Conservation (phyloP, 92 coral and sea anemone species). For the Metridium senile region DNA sequence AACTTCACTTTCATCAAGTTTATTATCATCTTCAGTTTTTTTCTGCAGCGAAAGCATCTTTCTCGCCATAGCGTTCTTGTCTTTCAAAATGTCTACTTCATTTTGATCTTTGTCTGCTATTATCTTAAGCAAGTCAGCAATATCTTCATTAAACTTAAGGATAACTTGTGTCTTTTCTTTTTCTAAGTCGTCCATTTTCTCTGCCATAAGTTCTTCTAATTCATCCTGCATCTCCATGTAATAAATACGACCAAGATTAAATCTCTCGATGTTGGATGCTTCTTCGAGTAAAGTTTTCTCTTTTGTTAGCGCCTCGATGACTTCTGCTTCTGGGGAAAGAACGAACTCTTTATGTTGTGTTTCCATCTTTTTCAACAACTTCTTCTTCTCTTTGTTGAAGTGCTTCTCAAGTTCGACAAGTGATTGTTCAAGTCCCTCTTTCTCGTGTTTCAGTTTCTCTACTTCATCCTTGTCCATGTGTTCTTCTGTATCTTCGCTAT, state of each 20-base stretch:
- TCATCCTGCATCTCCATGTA: slow-evolving; percentile 95
- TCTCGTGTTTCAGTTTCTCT: slow-evolving; percentile 61
- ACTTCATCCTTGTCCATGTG: slow-evolving; percentile 1
- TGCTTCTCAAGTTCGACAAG: slow-evolving; percentile 65
- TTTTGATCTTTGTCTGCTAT: slow-evolving; percentile 70
- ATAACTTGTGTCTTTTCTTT: slow-evolving; percentile 60
- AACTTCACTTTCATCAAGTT: slow-evolving; percentile 25
- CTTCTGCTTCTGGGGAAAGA: slow-evolving; percentile 72
- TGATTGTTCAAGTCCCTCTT: slow-evolving; percentile 60
- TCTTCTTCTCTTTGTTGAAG: slow-evolving; percentile 69
- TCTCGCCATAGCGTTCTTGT: slow-evolving; percentile 46
- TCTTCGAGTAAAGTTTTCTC: slow-evolving; percentile 79
- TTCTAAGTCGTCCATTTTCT: slow-evolving; percentile 54
- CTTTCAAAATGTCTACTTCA: slow-evolving; percentile 64
- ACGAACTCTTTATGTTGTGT: slow-evolving; percentile 79
- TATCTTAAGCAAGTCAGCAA: slow-evolving; percentile 61
- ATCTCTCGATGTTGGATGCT: slow-evolving; percentile 76
- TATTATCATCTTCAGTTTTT: slow-evolving; percentile 32
- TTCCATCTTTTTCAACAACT: slow-evolving; percentile 58
- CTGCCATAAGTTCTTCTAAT: slow-evolving; percentile 56
- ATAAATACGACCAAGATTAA: slow-evolving; percentile 82
- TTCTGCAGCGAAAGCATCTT: slow-evolving; percentile 51
- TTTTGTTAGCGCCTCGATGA: slow-evolving; percentile 73
- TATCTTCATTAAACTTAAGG: slow-evolving; percentile 65
- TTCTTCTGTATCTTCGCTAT: slow-evolving; percentile 6